Evolutionary conservation across 1,140 invertebrate genomes (phyloP).

Genomic region (Eciton burchellii): DNA sequence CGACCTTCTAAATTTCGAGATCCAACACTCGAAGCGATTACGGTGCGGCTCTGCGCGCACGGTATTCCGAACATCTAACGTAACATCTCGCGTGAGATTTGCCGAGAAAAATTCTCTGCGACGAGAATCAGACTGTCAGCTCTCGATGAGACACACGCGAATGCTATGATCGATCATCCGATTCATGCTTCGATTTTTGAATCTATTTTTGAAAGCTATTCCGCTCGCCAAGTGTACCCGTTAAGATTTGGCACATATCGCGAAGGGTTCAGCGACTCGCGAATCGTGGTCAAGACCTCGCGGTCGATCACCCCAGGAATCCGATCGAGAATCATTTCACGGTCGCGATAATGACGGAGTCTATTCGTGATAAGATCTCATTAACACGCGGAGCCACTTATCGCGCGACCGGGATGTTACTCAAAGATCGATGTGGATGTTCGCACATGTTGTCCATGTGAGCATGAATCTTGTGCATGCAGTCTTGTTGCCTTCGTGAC

Average conservation of each 20-base stretch:
- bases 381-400: constrained; percentile 27
- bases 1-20: constrained; percentile 35
- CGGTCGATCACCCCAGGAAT: constrained; percentile 37
- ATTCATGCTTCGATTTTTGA: too few relatives aligned
- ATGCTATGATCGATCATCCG: too few relatives aligned
- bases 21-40: constrained; percentile 7
- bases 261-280: neutral
- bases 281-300: constrained; percentile 31
- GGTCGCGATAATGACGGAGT: constrained; percentile 2
- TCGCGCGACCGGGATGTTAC: neutral
- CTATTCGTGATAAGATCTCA: constrained; percentile 32
- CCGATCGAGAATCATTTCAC: constrained; percentile 2
- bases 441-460: constrained; percentile 33
- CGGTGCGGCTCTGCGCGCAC: neutral
- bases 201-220: constrained; percentile 5
- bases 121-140: neutral
- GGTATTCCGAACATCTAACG: neutral
- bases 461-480: neutral
- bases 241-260: constrained; percentile 42
- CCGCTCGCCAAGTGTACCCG: neutral
- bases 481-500: neutral
- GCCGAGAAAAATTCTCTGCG: neutral
- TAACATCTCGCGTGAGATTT: neutral
- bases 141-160: neutral
- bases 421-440: constrained; percentile 48